Evolutionary conservation across 1,140 invertebrate species (phyloP).

Genomic region (Drosophila kepulauana): DNA sequence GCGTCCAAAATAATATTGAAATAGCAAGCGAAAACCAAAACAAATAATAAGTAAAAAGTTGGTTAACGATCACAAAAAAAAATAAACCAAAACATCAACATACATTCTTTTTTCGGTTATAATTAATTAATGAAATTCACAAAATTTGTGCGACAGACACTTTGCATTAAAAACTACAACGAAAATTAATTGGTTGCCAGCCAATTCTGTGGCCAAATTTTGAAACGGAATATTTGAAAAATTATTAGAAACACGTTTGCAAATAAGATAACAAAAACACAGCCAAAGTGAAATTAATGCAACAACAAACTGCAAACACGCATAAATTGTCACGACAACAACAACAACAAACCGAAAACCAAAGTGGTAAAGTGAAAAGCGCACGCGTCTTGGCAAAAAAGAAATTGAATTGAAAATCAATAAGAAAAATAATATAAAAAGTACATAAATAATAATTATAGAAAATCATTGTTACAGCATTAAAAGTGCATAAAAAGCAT

Average conservation of each 20-base stretch:
- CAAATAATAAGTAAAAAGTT: constrained; percentile 21
- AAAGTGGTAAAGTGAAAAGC: constrained; percentile 67
- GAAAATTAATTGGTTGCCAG: constrained; percentile 28
- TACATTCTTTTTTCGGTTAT: background rate
- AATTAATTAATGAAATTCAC: constrained; percentile 18
- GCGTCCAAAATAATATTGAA: constrained; percentile 62
- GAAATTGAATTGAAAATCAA: constrained; percentile 56
- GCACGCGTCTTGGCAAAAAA: constrained; percentile 27
- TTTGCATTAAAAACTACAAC: constrained; percentile 6
- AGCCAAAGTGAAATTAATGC: constrained; percentile 54
- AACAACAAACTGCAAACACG: constrained; percentile 9
- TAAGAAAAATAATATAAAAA: constrained; percentile 35
- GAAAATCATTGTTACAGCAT: constrained; percentile 73
- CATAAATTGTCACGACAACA: constrained; percentile 9
- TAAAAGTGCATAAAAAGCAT: constrained; percentile 44
- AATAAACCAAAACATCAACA: background rate
- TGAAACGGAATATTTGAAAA: constrained; percentile 58
- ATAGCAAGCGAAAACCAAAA: constrained; percentile 43
- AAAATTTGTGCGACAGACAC: constrained; percentile 17
- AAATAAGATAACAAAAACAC: constrained; percentile 4
- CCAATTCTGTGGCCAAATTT: background rate
- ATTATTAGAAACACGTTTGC: constrained; percentile 65
- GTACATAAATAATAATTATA: constrained; percentile 55
- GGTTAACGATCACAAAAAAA: background rate
- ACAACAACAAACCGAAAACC: background rate